Evolutionary conservation across 2,888 invertebrate genomes (phyloP).

Genomic region (Cremastinae sp.): DNA sequence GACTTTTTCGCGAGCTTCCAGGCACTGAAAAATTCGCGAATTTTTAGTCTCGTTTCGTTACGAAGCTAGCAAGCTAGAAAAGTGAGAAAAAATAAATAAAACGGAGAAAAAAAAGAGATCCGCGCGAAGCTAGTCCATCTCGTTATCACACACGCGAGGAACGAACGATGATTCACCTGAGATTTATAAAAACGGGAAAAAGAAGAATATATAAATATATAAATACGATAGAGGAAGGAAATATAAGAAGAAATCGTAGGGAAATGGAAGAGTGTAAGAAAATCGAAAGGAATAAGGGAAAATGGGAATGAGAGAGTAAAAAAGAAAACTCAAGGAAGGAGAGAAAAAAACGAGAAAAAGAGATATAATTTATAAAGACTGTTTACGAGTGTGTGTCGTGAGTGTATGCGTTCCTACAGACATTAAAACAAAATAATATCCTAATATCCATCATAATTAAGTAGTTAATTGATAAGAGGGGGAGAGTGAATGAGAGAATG

Average conservation of each 20-base stretch:
- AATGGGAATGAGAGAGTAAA: constrained; percentile 25
- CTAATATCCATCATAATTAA: constrained; percentile 69
- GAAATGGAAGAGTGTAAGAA: not conserved
- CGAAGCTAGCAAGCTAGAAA: constrained; percentile 32
- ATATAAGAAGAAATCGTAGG: constrained; percentile 3
- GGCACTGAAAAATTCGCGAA: constrained; percentile 61
- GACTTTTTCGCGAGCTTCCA: constrained; percentile 29
- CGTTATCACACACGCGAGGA: constrained; percentile 38
- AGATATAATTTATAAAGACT: constrained; percentile 79
- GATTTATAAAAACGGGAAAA: constrained; percentile 46
- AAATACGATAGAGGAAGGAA: constrained; percentile 29
- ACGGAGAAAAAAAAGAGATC: constrained; percentile 18
- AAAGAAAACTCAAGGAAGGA: constrained; percentile 3
- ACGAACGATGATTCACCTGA: constrained; percentile 26
- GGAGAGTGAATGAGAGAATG: constrained; percentile 37
- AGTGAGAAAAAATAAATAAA: constrained; percentile 33
- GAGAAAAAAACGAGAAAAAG: constrained; percentile 56
- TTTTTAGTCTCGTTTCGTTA: constrained; percentile 32
- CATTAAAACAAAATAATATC: constrained; percentile 65
- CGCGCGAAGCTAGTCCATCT: constrained; percentile 49
- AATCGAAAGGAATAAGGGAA: constrained; percentile 28
- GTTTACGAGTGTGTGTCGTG: constrained; percentile 76
- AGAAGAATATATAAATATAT: constrained; percentile 18
- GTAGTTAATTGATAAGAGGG: constrained; percentile 72
- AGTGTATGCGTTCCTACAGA: constrained; percentile 75